These are phyloP conservation scores for Brienomyrus brachyistius DNA, from an alignment of 2,113 vertebrate species.

Conservation along the genomic window DNA sequence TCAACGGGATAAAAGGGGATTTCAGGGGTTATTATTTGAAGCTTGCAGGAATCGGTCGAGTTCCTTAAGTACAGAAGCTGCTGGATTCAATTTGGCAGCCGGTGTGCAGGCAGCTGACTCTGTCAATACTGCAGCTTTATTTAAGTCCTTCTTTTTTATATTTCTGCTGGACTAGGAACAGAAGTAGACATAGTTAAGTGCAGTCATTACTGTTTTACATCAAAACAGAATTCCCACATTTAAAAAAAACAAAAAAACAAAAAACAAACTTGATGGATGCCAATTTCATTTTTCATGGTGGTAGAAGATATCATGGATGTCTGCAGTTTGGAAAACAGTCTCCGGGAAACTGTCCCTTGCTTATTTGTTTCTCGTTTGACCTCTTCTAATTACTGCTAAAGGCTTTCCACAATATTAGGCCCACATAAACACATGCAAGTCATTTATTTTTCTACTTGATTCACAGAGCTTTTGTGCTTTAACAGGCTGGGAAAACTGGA, in stretches of 20 bases:
- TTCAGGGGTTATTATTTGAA: constrained; percentile 27
- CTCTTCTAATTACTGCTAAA: constrained; percentile 9
- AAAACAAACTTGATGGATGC: constrained; percentile 27
- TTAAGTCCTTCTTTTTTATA: constrained; percentile 15
- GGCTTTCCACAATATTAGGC: neutral
- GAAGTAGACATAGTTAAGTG: constrained; percentile 43
- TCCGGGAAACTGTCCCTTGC: neutral
- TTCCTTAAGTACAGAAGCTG: constrained; percentile 16
- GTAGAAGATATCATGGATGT: neutral
- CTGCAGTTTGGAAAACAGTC: neutral
- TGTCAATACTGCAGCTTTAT: constrained; percentile 9
- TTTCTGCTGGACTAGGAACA: constrained; percentile 12
- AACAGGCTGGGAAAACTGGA: neutral
- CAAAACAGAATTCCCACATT: constrained; percentile 41
- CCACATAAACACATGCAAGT: constrained; percentile 1
- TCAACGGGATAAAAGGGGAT: constrained; percentile 8
- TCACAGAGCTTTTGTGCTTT: neutral
- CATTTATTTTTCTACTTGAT: neutral
- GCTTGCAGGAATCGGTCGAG: constrained; percentile 13
- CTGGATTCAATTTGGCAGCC: constrained; percentile 20
- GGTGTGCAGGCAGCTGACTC: constrained; percentile 10
- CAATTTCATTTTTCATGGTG: constrained; percentile 30
- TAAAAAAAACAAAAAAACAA: constrained; percentile 20
- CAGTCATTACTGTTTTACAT: constrained; percentile 46
- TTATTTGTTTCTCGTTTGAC: neutral